Conservation (phyloP, 2,797 vertebrate species). For the Morelia viridis region DNA sequence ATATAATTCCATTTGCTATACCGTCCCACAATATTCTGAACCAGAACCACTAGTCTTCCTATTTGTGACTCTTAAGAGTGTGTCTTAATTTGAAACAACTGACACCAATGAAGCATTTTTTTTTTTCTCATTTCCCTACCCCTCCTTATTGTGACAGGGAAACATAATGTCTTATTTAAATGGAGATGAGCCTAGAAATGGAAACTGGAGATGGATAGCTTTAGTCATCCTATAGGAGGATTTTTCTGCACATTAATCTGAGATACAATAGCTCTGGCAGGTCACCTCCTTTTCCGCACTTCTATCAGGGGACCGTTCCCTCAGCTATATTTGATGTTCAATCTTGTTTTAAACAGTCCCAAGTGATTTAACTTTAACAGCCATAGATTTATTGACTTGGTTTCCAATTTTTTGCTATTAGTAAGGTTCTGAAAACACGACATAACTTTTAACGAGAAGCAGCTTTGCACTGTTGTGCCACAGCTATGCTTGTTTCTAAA, state of each 20-base stretch:
- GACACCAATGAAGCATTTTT: conserved; percentile 5
- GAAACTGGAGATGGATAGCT: conserved; percentile 8
- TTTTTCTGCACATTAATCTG: background rate
- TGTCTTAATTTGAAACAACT: conserved; percentile 8
- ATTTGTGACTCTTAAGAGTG: background rate
- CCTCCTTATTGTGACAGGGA: background rate
- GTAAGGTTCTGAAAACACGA: background rate
- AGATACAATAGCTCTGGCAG: conserved; percentile 5
- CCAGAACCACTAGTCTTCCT: background rate
- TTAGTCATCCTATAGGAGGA: background rate
- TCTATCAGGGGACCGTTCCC: conserved; percentile 14
- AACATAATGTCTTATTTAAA: conserved; percentile 16
- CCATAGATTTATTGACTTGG: background rate
- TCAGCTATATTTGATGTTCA: background rate
- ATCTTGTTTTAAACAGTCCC: background rate
- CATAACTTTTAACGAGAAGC: background rate
- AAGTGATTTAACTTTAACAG: background rate
- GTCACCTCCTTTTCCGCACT: background rate
- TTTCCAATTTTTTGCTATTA: background rate
- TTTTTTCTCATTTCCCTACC: background rate
- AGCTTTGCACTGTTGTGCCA: background rate
- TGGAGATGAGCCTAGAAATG: conserved; percentile 19
- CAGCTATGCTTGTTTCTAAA: background rate
- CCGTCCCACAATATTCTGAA: conserved; percentile 6
- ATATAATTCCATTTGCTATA: background rate